phyloP scores from a whole-genome alignment of 1,140 invertebrate species.

The Procambarus virginalis region DNA sequence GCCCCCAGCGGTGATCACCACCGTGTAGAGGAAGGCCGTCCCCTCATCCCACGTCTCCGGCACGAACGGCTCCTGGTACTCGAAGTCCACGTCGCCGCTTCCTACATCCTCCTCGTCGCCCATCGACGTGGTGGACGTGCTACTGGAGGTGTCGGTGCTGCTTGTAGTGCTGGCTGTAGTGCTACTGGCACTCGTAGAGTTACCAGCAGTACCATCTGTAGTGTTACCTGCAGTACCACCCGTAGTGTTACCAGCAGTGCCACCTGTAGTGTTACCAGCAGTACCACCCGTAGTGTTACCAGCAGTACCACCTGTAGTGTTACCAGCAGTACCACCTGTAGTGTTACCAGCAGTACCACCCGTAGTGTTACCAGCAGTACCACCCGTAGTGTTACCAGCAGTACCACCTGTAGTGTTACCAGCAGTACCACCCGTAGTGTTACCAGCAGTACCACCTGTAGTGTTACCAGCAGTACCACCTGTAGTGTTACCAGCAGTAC shows the following conservation, averaged over 20 bases:
- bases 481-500: neutral
- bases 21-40: slow-evolving; percentile 22
- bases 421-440: too few relatives aligned
- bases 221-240: too few relatives aligned
- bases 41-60: neutral
- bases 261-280: too few relatives aligned
- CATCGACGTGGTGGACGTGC: neutral
- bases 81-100: too few relatives aligned
- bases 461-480: neutral
- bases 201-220: too few relatives aligned
- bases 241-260: too few relatives aligned
- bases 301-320: neutral
- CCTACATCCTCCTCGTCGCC: too few relatives aligned
- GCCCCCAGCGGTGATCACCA: neutral
- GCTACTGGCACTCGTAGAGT: neutral
- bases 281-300: too few relatives aligned
- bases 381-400: too few relatives aligned
- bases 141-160: neutral
- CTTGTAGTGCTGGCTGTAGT: too few relatives aligned
- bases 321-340: neutral
- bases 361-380: neutral
- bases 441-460: too few relatives aligned
- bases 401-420: too few relatives aligned
- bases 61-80: neutral
- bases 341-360: neutral